Base-by-base conservation (phyloP, 2,113 vertebrate species). In the Cisticola juncidis region DNA sequence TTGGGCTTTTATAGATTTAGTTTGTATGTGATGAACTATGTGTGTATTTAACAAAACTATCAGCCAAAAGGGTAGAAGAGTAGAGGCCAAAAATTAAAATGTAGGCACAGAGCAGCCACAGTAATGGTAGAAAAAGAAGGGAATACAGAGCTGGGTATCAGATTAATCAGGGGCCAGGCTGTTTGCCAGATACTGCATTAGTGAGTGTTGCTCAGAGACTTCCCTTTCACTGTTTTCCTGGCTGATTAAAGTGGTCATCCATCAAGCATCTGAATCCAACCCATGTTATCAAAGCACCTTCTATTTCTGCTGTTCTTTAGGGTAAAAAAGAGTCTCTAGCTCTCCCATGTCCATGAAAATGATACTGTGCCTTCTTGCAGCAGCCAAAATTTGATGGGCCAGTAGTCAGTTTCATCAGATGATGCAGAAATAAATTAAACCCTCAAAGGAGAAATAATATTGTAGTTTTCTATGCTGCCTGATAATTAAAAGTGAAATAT, bases 141-240 rank as follows among this genome's bases (percentile, higher is more conserved):
- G 23, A 40, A 62, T 77, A 72, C 15, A 69, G 92, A 88, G 72
- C 71, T 68, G 92, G 96, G 92, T 98, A 97, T 98, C 87, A 96
- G 94, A 95, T 98, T 97, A 98, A 98, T 95, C 45, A 60, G 92
- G 79, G 66, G 86, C 81, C 86, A 97, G 98, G 98, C 98, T 92
- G 33, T 36, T 83, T 95, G 98, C 98, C 98, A 98, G 97, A 72
- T 83, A 81, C 94, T 97, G 61, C 97, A 96, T 98, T 97, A 97
- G 97, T 47, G 66, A 77, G 28, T 81, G n/a, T 62, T 90, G 78
- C 47, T 88, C 81, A 69, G 93, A 95, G 96, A 96, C 95, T 97
- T 97, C 91, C 87, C 94, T 92, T 95, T 94, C 95, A 82, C 66
- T 92, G 70, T 95, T 96, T 96, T 73, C 77, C 90, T 56, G 86